Evolutionary conservation across 2,888 invertebrate species (phyloP), one percentile per base, ranked within the genome.

Genomic region (Nomada lathburiana): DNA sequence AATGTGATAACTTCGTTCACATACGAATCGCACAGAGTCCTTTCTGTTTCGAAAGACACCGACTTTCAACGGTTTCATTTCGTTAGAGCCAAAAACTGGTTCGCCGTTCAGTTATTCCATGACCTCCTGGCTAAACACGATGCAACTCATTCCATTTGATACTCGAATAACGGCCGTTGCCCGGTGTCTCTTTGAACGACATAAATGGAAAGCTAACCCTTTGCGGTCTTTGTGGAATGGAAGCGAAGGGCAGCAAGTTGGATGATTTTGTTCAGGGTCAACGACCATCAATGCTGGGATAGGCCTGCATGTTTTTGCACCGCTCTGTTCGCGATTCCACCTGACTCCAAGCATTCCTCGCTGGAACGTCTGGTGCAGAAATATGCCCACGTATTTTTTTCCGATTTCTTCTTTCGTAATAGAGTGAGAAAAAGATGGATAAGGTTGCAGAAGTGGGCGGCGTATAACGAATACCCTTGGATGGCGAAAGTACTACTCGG

Each of bases 61-160:
- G 59, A 74, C 7, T 67, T 74, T 50, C 65, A 11, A 29, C 52
- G 26, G 23, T 68, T 78, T 62, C 47, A 68, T 68, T 63, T 55
- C 36, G 62, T 63, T 50, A 50, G 29, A 16, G n/a, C 29, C 26
- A n/a, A 57, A 47, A 68, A 75, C 50, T 50, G 36, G 59, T 59
- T 60, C 55, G 55, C 50, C 69, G 60, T 72, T 76, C 81, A 73
- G 76, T 81, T 68, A 69, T 76, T 76, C 69, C 59, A 63, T 29
- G 64, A 81, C 76, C 42, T 57, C 53, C 18, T 23, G 68, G 76
- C 76, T 76, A 82, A 82, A 82, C 76, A 81, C 72, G 72, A 55
- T 76, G 65, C 82, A 69, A 70, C 72, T 80, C 82, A 70, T 76
- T 76, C 72, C 76, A 82, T 82, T 81, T 82, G 72, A 81, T 81